Conservation (phyloP, 2,888 invertebrate species). For the Pachycephus smyrnensis region DNA sequence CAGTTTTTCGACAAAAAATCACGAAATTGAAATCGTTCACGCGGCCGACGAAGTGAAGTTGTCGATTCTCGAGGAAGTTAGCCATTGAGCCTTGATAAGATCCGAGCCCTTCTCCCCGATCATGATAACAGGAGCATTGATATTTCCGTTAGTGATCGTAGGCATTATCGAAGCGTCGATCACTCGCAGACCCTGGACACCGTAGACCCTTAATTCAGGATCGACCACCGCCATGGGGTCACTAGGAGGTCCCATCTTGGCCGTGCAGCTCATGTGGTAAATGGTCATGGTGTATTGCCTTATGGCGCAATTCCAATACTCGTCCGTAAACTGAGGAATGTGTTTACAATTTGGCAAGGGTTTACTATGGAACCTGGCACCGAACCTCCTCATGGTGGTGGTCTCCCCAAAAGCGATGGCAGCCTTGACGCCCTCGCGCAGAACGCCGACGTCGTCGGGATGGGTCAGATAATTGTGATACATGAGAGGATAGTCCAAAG, state of each 20-base stretch:
- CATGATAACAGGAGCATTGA: conserved; percentile 90
- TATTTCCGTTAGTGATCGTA: conserved; percentile 86
- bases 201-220: conserved; percentile 80
- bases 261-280: conserved; percentile 86
- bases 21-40: not conserved
- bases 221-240: conserved; percentile 88
- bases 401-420: conserved; percentile 86
- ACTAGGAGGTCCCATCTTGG: conserved; percentile 84
- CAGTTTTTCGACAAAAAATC: not conserved
- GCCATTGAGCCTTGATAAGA: conserved; percentile 81
- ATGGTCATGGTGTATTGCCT: conserved; percentile 90
- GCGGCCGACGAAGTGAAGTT: not conserved
- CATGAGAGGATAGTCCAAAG: conserved; percentile 84
- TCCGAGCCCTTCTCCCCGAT: conserved; percentile 89
- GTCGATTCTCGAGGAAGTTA: conserved; percentile 44
- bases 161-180: conserved; percentile 93
- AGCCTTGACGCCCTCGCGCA: conserved; percentile 89
- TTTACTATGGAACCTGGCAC: conserved; percentile 80
- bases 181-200: conserved; percentile 82
- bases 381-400: conserved; percentile 81
- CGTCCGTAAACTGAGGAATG: conserved; percentile 81
- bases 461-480: conserved; percentile 93
- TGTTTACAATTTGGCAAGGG: conserved; percentile 87
- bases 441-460: conserved; percentile 84
- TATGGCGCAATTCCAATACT: conserved; percentile 88